Base-by-base conservation (phyloP, 2,888 invertebrate species). In the Amblyjoppa proteus region DNA sequence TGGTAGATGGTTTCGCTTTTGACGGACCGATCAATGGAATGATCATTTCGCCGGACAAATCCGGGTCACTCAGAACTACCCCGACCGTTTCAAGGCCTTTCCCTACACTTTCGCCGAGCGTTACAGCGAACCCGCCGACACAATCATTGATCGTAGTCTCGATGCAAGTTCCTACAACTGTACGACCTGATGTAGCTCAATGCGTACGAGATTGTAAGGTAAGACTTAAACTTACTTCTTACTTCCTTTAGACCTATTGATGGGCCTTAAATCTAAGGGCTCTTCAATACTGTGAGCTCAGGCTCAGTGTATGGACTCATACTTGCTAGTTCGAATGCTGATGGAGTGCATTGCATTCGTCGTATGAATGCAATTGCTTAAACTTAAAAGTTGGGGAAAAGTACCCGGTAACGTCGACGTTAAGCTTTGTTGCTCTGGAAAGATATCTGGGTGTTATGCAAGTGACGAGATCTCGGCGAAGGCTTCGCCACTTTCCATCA, bases 11-110 rank as follows among this genome's bases (percentile, higher is more conserved):
- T 11, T 58, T 58, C 56, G 56, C 56, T 58, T 58, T 58, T 28
- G 56, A 58, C 25, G 91, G 91, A 3, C 88, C 89, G 7, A 86
- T 81, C 4, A 80, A 87, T 16, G 64, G 88, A 73, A 64, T 83
- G 11, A 16, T 11, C 4, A 6, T 38, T 69, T 66, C 53, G 66
- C 20, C 6, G 45, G 34, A 45, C 49, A n/a, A 25, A 13, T 6
- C 11, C n/a, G 11, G 25, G 4, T 34, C 11, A 4, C 16, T 38
- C 58, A 56, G 28, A 31, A 38, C 56, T 11, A 25, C 25, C 13
- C 0, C 69, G 6, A 34, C 34, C 7, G 49, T 20, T 20, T 13
- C 61, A 31, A 4, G 49, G 41, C 13, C 6, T 28, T 16, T 61
- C 31, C 78, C 79, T 51, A 9, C 66, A 28, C 4, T 28, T n/a